Evolutionary conservation across 2,888 invertebrate species (phyloP).

Genomic region (Dryobotodes eremita): DNA sequence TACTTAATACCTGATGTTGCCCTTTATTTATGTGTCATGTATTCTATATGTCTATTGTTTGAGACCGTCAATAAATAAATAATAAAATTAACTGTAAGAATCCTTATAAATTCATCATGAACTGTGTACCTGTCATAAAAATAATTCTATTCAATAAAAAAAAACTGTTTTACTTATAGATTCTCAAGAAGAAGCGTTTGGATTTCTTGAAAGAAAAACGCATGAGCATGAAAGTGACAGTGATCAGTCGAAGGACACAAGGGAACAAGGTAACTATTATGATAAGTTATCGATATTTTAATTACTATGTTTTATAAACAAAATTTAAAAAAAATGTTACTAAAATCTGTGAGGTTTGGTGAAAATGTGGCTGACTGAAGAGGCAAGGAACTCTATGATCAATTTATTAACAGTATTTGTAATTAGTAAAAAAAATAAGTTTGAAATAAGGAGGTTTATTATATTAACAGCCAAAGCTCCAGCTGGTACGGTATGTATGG

Average conservation of each 20-base stretch:
- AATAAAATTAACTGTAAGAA: not conserved
- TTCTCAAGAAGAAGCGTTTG: slow-evolving; percentile 14
- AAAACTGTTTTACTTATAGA: slow-evolving; percentile 15
- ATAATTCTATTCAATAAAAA: not conserved
- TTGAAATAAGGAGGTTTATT: not conserved
- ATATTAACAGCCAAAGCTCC: not conserved
- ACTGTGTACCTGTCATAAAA: not conserved
- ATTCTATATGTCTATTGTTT: not conserved
- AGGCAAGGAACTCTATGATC: not conserved
- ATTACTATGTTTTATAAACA: too few species aligned
- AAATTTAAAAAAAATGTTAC: not conserved
- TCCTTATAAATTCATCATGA: not conserved
- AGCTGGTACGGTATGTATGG: not conserved
- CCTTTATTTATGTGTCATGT: not conserved
- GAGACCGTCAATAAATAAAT: not conserved
- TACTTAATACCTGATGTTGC: not conserved
- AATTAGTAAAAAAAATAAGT: not conserved
- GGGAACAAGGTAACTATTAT: slow-evolving; percentile 19
- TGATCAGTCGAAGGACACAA: not conserved
- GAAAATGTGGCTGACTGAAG: not conserved
- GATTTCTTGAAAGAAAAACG: not conserved
- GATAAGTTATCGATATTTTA: not conserved
- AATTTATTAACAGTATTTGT: not conserved
- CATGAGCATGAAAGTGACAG: not conserved
- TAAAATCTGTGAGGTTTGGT: not conserved